phyloP scores from a whole-genome alignment of 1,140 invertebrate species.

The Plutomurus gul region DNA sequence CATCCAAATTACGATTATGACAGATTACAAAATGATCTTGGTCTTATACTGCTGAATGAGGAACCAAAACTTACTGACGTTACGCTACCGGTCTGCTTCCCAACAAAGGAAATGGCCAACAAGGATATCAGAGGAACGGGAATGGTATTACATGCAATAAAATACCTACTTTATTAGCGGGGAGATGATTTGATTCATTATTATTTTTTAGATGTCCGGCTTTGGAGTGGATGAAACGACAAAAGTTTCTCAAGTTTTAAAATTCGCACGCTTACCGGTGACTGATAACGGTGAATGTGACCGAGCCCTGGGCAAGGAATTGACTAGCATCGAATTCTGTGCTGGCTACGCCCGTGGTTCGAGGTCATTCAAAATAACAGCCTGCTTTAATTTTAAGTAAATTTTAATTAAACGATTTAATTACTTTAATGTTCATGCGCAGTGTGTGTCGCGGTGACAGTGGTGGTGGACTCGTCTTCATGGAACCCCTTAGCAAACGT shows the following conservation, averaged over 20 bases:
- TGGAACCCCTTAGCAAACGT: constrained; percentile 17
- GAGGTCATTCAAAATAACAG: background rate
- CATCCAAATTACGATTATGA: constrained; percentile 41
- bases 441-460: constrained; percentile 36
- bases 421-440: background rate
- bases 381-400: too few relatives aligned
- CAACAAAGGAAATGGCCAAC: constrained; percentile 37
- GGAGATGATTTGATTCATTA: background rate
- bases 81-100: constrained; percentile 28
- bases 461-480: constrained; percentile 35
- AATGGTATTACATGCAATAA: background rate
- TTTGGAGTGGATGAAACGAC: constrained; percentile 40
- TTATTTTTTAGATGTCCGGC: constrained; percentile 31
- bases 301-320: constrained; percentile 28
- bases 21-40: constrained; percentile 34
- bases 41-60: constrained; percentile 8
- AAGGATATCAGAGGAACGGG: constrained; percentile 37
- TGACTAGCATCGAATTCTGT: constrained; percentile 41
- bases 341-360: constrained; percentile 30
- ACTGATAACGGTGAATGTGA: constrained; percentile 11
- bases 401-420: background rate
- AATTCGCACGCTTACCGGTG: constrained; percentile 33
- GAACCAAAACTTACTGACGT: background rate
- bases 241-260: background rate
- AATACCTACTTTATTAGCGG: background rate